Evolutionary conservation across 2,888 invertebrate species (phyloP).

Genomic region (Drosophila nigritarsus): DNA sequence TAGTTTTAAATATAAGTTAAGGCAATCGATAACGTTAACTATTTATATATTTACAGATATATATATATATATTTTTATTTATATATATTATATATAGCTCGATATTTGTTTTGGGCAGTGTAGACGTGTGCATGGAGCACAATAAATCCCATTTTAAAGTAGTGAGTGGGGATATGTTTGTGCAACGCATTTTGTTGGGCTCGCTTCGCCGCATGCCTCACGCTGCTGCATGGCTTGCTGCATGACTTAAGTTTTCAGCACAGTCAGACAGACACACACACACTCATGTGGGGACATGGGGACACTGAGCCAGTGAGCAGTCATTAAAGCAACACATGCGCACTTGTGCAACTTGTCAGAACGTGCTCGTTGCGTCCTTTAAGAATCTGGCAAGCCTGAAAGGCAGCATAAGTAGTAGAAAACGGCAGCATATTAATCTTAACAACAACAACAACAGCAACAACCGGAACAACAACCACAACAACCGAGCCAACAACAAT

Average conservation of each 20-base stretch:
- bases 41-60: too few relatives aligned
- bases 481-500: conserved; percentile 27
- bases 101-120: conserved; percentile 1
- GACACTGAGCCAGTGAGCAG: conserved; percentile 29
- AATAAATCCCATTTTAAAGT: conserved; percentile 71
- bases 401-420: conserved; percentile 78
- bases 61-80: neutral
- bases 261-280: conserved; percentile 30
- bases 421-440: conserved; percentile 78
- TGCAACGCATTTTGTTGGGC: conserved; percentile 40
- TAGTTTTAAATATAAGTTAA: too few relatives aligned
- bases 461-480: conserved; percentile 49
- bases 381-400: conserved; percentile 59
- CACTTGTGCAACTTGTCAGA: conserved; percentile 48
- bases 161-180: conserved; percentile 39
- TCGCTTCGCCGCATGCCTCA: conserved; percentile 39
- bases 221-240: conserved; percentile 31
- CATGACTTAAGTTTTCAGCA: conserved; percentile 75
- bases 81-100: neutral
- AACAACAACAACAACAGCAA: conserved; percentile 44
- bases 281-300: neutral
- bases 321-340: conserved; percentile 58
- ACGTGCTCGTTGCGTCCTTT: conserved; percentile 60
- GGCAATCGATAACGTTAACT: too few relatives aligned
- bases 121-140: conserved; percentile 31